phyloP scores from a whole-genome alignment of 2,113 vertebrate genomes.

The Hassar affinis region DNA sequence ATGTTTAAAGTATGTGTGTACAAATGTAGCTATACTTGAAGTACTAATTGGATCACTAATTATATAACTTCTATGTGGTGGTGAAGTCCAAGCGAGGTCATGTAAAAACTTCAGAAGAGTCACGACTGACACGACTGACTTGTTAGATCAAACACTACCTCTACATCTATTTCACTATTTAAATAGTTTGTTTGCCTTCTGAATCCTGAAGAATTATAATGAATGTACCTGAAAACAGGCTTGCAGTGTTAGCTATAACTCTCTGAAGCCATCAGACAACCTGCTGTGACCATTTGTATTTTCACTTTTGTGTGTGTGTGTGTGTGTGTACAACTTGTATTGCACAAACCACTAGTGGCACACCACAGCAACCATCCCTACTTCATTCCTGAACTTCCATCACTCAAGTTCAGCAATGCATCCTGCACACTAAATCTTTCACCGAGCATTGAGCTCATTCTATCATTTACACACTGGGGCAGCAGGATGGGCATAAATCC shows the following conservation, averaged over 20 bases:
- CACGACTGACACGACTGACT: not conserved
- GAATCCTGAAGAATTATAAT: not conserved
- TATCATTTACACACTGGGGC: slow-evolving; percentile 25
- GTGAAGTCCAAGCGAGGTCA: not conserved
- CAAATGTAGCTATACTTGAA: not conserved
- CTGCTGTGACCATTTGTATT: not conserved
- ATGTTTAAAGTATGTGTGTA: not conserved
- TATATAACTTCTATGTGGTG: not conserved
- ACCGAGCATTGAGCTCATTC: slow-evolving; percentile 5
- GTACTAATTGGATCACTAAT: not conserved
- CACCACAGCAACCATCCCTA: not conserved
- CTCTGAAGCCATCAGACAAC: not conserved
- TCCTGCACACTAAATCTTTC: slow-evolving; percentile 24
- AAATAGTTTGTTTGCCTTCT: not conserved
- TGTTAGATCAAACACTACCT: not conserved
- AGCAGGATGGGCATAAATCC: slow-evolving; percentile 26
- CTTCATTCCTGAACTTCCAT: slow-evolving; percentile 12
- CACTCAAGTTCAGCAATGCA: slow-evolving; percentile 24
- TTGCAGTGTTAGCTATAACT: not conserved
- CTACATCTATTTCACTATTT: not conserved
- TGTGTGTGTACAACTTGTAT: not conserved
- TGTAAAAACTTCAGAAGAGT: not conserved
- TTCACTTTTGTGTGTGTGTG: not conserved
- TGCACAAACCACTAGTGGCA: not conserved
- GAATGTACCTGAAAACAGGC: not conserved